phyloP scores from a whole-genome alignment of 2,888 invertebrate genomes.

The Cerceris rybyensis region DNA sequence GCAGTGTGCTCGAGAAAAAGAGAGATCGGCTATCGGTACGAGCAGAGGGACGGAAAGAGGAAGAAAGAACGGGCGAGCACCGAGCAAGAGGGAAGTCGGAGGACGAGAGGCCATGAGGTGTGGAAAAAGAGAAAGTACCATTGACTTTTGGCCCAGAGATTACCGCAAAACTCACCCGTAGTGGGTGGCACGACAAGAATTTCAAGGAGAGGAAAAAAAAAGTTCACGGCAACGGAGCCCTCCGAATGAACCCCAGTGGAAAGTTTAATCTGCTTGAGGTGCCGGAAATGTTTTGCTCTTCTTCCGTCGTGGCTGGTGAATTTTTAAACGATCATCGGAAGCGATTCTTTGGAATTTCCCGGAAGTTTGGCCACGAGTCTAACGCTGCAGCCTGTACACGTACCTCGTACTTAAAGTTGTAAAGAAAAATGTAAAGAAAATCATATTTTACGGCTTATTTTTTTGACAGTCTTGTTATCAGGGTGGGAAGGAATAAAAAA shows the following conservation, averaged over 20 bases:
- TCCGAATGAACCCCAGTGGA: slow-evolving; percentile 25
- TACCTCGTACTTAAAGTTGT: background rate
- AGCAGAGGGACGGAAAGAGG: slow-evolving; percentile 24
- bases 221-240: slow-evolving; percentile 36
- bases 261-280: slow-evolving; percentile 30
- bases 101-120: background rate
- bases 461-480: background rate
- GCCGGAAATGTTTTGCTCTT: slow-evolving; percentile 30
- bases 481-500: background rate
- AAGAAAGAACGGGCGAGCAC: slow-evolving; percentile 23
- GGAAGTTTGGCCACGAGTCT: background rate
- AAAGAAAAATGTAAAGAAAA: too few relatives aligned
- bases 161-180: slow-evolving; percentile 37
- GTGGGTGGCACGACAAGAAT: slow-evolving; percentile 24
- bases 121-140: slow-evolving; percentile 30
- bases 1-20: slow-evolving; percentile 22
- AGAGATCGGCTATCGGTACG: slow-evolving; percentile 10
- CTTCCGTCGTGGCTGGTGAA: slow-evolving; percentile 16
- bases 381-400: background rate
- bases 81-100: background rate
- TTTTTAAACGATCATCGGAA: background rate
- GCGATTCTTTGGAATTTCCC: background rate
- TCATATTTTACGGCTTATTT: background rate
- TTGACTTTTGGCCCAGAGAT: slow-evolving; percentile 52
- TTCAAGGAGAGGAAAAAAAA: slow-evolving; percentile 27